Base-by-base conservation (phyloP, 2,797 vertebrate species). In the Periophthalmus magnuspinnatus region DNA sequence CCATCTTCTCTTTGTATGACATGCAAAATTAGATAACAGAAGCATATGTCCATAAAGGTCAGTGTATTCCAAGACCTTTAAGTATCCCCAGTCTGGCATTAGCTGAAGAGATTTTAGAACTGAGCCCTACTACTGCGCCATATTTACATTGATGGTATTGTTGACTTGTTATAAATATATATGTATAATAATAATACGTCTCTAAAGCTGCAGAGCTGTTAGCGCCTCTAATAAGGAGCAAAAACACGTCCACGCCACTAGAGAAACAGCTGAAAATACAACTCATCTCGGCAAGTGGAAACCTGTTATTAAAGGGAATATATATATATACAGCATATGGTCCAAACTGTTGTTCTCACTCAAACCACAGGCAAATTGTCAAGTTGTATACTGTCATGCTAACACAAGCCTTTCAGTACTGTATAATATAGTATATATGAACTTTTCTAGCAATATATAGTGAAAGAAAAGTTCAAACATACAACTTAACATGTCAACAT, bases 241-340 rank as follows among this genome's bases (percentile, higher is more conserved):
- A 48, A 41, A 64, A 64, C 41, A 48, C 14, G 14, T 63, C 22
- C 41, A 10, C 32, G 41, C 41, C 41, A 64, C 62, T 9, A 28
- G 62, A 64, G 62, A 48, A 48, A 48, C 41, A 64, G 41, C 62
- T 64, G 41, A 64, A 64, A 62, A 64, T 5, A 47, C 41, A 13
- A 32, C 41, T 47, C 62, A 64, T 45, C 62, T 48, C 47, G 22
- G 41, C 61, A 64, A 47, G 21, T 64, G 38, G 38, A 47, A 64
- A 22, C 10, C 62, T 28, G 61, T 34, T 47, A 64, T 9, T 8
- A 41, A 47, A 17, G 14, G 19, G 4, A 47, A 48, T 24, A 9
- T 64, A 64, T 24, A 9, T 64, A 64, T 9, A 64, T 21, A 38
- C 38, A 10, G 22, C 61, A 48, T 64, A 64, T 47, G 38, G 61